A percentile compares a stretch with the other conserved stretches of the same genome.
These are phyloP conservation scores for Amaurobius ferox DNA, from an alignment of 2,888 invertebrate species.

Conservation along the genomic window DNA sequence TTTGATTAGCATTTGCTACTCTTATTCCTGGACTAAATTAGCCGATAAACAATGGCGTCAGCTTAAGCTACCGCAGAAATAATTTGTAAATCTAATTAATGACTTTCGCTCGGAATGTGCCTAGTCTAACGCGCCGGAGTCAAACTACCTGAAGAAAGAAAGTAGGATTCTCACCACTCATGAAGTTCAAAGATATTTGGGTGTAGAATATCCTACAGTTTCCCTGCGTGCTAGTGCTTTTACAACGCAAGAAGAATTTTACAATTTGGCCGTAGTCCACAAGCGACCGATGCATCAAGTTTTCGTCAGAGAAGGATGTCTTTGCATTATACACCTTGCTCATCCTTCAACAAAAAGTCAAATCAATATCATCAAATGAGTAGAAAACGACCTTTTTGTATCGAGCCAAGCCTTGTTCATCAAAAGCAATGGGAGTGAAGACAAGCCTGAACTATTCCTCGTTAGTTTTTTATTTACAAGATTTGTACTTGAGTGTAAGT, in stretches of 20 bases:
- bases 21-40: neutral
- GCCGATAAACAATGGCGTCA: neutral
- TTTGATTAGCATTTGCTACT: neutral
- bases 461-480: constrained; percentile 14
- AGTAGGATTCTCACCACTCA: neutral
- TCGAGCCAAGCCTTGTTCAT: constrained; percentile 30
- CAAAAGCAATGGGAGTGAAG: constrained; percentile 64
- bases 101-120: neutral
- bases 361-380: constrained; percentile 64
- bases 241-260: neutral
- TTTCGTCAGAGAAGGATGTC: constrained; percentile 56
- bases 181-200: neutral
- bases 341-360: constrained; percentile 58
- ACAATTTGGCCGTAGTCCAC: constrained; percentile 47
- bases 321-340: constrained; percentile 46
- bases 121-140: neutral
- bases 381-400: constrained; percentile 52
- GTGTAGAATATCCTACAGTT: neutral
- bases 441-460: constrained; percentile 56
- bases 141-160: neutral
- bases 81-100: constrained; percentile 15
- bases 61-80: neutral
- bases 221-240: neutral
- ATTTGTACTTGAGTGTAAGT: neutral
- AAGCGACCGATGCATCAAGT: constrained; percentile 47